Base-by-base conservation (phyloP, 2,888 invertebrate species). In the Acanthosepion pharaonis region DNA sequence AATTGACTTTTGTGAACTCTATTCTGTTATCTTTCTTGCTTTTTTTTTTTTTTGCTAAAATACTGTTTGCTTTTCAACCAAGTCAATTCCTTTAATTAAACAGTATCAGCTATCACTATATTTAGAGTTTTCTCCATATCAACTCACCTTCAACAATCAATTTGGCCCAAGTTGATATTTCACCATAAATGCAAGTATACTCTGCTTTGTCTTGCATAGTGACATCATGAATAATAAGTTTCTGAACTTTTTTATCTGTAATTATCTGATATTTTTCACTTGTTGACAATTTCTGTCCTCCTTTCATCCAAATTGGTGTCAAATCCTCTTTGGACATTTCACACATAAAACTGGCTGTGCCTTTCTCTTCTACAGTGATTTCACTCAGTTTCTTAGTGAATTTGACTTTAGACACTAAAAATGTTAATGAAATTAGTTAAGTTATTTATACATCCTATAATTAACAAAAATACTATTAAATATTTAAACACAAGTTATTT, bases 261-360 rank as follows among this genome's bases (percentile, higher is more conserved):
- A 78, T 33, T 33, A 78, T n/a, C 15, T 33, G 78, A 78, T 78
- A 78, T 15, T 78, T 78, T n/a, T 78, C 11, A 33, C 23, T n/a
- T 9, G n/a, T 11, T 15, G 78, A 78, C n/a, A 78, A n/a, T 78
- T 78, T 78, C 15, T 78, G 78, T 78, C 78, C 78, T 33, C 78
- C 78, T 78, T 78, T 78, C 78, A 78, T 78, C 78, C 78, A 78
- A 78, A 78, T 78, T n/a, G 78, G 78, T n/a, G 78, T 18, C n/a
- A 78, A 33, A 33, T 78, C 33, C 78, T 78, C 78, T 78, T 78
- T 15, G 78, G 78, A 78, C 78, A 78, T 78, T 78, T 78, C 78
- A 78, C 78, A 78, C 6, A 78, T 33, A 78, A 78, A 78, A 15
- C n/a, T 78, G 11, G n/a, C 78, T 33, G 78, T n/a, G 78, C 33